These are phyloP conservation scores for Psittacula cyanocephala DNA, from an alignment of 2,113 vertebrate genomes.

Conservation along the genomic window DNA sequence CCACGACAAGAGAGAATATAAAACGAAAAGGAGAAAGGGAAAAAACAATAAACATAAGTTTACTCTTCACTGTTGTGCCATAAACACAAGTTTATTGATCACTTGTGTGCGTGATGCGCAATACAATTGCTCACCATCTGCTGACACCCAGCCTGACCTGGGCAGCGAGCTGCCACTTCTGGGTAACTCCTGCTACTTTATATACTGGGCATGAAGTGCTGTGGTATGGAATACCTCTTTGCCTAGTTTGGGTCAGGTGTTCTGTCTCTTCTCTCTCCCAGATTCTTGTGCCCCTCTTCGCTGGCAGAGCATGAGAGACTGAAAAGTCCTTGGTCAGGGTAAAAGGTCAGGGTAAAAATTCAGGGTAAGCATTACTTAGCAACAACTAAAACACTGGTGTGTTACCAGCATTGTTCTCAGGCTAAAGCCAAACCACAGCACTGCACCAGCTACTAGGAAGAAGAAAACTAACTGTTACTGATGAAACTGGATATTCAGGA, in stretches of 20 bases:
- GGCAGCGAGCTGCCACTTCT: neutral
- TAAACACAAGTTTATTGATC: neutral
- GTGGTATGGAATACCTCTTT: neutral
- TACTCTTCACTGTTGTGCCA: neutral
- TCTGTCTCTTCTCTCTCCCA: neutral
- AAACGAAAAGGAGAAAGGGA: neutral
- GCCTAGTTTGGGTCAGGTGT: neutral
- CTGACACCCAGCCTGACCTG: neutral
- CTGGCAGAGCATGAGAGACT: neutral
- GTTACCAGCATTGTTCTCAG: neutral
- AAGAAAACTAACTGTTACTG: neutral
- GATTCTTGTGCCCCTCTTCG: neutral
- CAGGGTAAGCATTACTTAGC: neutral
- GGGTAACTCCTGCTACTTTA: neutral
- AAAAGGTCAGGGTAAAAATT: neutral
- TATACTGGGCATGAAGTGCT: neutral
- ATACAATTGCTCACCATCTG: neutral
- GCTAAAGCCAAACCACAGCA: neutral
- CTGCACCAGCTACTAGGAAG: neutral
- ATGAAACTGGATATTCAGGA: neutral
- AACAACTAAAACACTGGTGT: neutral
- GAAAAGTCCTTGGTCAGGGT: neutral
- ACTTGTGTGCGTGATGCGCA: neutral
- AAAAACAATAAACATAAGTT: neutral
- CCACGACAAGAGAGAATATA: neutral